Conservation (phyloP, 2,888 invertebrate species). For the Agrochola circellaris region DNA sequence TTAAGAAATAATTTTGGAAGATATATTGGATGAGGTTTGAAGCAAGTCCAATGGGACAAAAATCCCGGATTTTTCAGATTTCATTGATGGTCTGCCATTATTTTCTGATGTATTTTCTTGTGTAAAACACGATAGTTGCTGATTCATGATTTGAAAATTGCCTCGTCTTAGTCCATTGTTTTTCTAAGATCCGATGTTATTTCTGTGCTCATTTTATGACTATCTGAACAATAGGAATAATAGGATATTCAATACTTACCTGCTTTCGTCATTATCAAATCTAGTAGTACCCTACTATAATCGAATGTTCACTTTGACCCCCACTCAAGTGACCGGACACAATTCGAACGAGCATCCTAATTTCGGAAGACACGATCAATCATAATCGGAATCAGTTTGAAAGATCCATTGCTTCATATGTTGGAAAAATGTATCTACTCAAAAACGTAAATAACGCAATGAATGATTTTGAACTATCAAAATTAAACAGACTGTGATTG, state of each 20-base stretch:
- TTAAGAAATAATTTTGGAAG: background rate
- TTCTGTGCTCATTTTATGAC: background rate
- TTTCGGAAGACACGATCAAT: too few species aligned
- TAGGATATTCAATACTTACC: background rate
- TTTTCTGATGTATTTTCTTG: background rate
- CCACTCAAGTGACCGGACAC: background rate
- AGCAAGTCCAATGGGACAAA: too few species aligned
- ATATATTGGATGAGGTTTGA: background rate
- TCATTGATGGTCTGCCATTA: background rate
- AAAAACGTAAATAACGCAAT: too few species aligned
- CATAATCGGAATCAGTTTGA: too few species aligned
- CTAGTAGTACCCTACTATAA: background rate
- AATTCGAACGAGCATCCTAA: background rate
- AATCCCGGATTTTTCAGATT: too few species aligned
- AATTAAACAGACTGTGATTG: too few species aligned
- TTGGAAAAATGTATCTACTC: too few species aligned
- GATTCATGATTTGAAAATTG: slow-evolving; percentile 16
- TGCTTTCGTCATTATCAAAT: background rate
- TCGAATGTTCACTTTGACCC: background rate
- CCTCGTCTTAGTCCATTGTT: background rate
- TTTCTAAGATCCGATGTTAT: background rate
- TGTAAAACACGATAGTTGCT: background rate
- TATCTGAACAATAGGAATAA: background rate
- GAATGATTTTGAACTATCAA: too few species aligned
- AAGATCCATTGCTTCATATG: too few species aligned